Evolutionary conservation across 2,888 invertebrate genomes (phyloP).

Genomic region (Plutella xylostella): DNA sequence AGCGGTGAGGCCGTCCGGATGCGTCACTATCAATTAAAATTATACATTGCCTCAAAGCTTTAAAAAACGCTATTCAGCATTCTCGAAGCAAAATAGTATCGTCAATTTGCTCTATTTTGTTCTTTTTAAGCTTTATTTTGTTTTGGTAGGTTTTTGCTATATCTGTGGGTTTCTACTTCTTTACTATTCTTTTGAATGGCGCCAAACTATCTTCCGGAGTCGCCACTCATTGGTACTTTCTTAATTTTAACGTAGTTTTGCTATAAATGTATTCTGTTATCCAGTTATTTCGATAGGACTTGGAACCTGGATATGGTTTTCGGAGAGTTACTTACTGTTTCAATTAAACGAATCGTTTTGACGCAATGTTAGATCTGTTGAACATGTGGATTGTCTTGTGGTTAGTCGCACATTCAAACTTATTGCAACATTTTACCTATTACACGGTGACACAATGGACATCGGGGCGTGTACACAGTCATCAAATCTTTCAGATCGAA

Average conservation of each 20-base stretch:
- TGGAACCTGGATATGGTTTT: too few species aligned
- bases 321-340: too few species aligned
- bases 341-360: too few species aligned
- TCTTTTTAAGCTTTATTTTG: conserved; percentile 48
- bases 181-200: conserved; percentile 25
- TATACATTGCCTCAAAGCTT: conserved; percentile 40
- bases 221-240: conserved; percentile 30
- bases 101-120: conserved; percentile 40
- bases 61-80: too few species aligned
- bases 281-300: too few species aligned
- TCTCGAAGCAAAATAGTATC: conserved; percentile 39
- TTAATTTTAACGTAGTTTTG: conserved; percentile 36
- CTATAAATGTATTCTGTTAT: conserved; percentile 38
- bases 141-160: conserved; percentile 51
- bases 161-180: conserved; percentile 41
- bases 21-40: conserved; percentile 36
- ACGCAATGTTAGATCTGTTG: too few species aligned
- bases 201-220: conserved; percentile 25
- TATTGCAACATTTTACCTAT: too few species aligned
- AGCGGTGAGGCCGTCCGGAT: conserved; percentile 38
- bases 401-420: too few species aligned
- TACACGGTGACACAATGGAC: too few species aligned
- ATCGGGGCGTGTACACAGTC: conserved; percentile 11
- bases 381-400: too few species aligned
- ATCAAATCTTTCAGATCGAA: too few species aligned